Conservation (phyloP, 1,140 invertebrate species). For the Marisa cornuarietis region DNA sequence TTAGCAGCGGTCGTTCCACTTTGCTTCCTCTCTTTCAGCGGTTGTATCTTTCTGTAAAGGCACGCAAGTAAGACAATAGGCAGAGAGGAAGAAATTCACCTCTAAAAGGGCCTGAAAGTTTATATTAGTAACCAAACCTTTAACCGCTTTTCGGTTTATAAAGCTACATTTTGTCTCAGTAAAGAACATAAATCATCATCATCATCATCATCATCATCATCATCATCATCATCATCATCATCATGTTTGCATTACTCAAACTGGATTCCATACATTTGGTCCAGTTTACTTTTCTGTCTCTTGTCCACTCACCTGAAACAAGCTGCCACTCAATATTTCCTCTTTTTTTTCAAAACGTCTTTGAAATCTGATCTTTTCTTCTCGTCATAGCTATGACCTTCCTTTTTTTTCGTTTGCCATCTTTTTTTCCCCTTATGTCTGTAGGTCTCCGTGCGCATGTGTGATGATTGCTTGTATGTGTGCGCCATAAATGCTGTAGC, state of each 20-base stretch:
- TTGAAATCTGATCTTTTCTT: not conserved
- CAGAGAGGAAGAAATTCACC: too few relatives aligned
- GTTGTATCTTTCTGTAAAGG: too few relatives aligned
- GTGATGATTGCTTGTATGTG: not conserved
- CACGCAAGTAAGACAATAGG: too few relatives aligned
- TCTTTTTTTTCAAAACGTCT: constrained; percentile 1
- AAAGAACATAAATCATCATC: not conserved
- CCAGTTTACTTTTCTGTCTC: not conserved
- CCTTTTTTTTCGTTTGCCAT: not conserved
- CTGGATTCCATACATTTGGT: not conserved
- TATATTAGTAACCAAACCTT: too few relatives aligned
- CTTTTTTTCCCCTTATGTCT: not conserved
- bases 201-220: constrained; percentile 9
- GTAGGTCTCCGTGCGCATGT: constrained; percentile 1
- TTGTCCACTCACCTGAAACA: too few relatives aligned
- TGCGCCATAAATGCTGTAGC: not conserved
- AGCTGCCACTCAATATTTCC: not conserved
- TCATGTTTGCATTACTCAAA: not conserved
- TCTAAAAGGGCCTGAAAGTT: too few relatives aligned
- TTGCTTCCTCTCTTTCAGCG: too few relatives aligned
- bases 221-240: not conserved
- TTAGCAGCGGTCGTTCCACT: too few relatives aligned
- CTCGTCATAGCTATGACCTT: not conserved
- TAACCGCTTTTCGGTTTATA: not conserved
- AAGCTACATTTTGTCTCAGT: not conserved